Percentiles rank a stretch among this genome's conserved stretches.
Conservation (phyloP, 2,797 vertebrate species). For the Microcaecilia unicolor region DNA sequence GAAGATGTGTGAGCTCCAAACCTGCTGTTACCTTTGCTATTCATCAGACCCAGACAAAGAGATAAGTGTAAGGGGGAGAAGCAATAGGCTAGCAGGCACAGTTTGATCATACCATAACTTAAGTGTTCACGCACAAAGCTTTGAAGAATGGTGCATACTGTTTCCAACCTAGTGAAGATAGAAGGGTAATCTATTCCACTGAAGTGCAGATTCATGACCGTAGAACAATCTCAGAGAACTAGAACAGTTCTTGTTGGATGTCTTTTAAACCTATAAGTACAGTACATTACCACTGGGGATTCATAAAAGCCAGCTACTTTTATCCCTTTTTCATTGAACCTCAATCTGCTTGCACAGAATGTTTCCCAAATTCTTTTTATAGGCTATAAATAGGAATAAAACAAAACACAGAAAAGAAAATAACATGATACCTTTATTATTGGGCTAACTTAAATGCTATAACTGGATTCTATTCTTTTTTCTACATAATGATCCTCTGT, state of each 20-base stretch:
- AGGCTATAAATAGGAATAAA: too few relatives aligned
- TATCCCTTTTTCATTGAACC: not conserved
- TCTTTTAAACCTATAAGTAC: not conserved
- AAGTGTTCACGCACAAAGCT: not conserved
- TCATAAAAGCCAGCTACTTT: not conserved
- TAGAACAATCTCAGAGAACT: not conserved
- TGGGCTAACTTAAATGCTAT: too few relatives aligned
- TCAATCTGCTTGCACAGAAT: not conserved
- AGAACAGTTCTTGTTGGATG: not conserved
- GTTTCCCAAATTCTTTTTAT: not conserved
- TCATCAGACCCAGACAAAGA: constrained; percentile 1
- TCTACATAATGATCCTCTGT: too few relatives aligned
- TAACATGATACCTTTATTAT: too few relatives aligned
- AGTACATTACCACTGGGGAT: not conserved
- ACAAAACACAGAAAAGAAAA: too few relatives aligned
- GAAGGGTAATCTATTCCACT: constrained; percentile 5
- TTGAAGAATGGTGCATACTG: constrained; percentile 5
- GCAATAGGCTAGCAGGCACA: not conserved
- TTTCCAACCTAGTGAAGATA: constrained; percentile 8
- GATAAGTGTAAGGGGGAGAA: not conserved
- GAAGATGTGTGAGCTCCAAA: constrained; percentile 10
- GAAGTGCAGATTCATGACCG: not conserved
- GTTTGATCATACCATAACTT: constrained; percentile 20
- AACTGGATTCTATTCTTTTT: too few relatives aligned
- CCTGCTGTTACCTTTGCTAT: constrained; percentile 9